Base-by-base conservation (phyloP, 2,113 vertebrate genomes). In the Istiophorus platypterus region DNA sequence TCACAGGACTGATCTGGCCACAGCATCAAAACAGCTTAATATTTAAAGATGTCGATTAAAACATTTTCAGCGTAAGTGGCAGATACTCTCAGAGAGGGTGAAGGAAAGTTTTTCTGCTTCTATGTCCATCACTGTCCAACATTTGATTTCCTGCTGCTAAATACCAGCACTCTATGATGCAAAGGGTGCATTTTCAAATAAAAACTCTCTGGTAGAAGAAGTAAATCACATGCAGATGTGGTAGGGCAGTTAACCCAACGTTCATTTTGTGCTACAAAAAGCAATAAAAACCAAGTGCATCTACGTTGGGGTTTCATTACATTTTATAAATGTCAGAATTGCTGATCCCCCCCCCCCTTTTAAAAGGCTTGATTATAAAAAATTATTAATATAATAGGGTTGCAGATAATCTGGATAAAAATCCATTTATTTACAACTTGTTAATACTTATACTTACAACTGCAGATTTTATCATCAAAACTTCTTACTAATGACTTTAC, bases 11-110 rank as follows among this genome's bases (percentile, higher is more conserved):
- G 52, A 66, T 22, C 51, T 42, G 41, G 39, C 51, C 51, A 18
- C n/a, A 17, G 31, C 52, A 37, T 65, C 39, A 62, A 63, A 63
- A 63, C 66, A 47, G 56, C 63, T 68, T 47, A 56, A 78, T 41
- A 31, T 63, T 37, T 64, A 31, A 42, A 58, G 52, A 45, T 42
- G 24, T 54, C 59, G 56, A 3, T 39, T 12, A 49, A 70, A 62
- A 64, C 22, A 18, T 31, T 20, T 20, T 80, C 10, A 74, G 62
- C 7, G 1, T 22, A 54, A 57, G 24, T 14, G 52, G 37, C 15
- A 58, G 24, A 70, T 5, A 29, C 7, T 47, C 41, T 70, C 27
- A 65, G 3, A 24, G 31, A 57, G 14, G 24, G 26, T 7, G 47
- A 24, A 47, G 37, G 11, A 62, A 77, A 72, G 22, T 34, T 6